Conservation (phyloP, 2,113 vertebrate genomes). For the Pachycephala philippinensis region DNA sequence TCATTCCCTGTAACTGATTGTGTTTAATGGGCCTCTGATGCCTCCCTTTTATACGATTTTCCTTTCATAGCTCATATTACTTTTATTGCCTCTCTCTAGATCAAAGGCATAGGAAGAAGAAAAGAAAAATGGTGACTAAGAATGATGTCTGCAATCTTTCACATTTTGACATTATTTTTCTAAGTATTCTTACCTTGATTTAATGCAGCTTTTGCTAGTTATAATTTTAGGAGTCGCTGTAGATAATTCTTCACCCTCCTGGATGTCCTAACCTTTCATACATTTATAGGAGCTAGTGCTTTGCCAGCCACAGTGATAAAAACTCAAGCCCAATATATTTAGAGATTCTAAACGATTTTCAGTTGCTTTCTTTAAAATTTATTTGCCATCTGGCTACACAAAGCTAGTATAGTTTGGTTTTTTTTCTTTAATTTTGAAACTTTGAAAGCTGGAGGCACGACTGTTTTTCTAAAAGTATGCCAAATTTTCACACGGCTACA, state of each 20-base stretch:
- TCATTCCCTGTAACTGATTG: background rate
- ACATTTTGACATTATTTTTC: constrained; percentile 1
- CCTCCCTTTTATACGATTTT: background rate
- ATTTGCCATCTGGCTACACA: background rate
- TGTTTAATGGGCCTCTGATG: background rate
- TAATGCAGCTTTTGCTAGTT: background rate
- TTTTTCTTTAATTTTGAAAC: background rate
- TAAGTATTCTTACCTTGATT: constrained; percentile 6
- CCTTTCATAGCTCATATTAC: background rate
- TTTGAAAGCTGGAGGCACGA: background rate
- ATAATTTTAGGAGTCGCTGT: background rate
- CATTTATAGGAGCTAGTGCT: background rate
- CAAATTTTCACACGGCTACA: background rate
- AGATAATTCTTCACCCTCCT: background rate
- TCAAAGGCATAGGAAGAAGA: constrained; percentile 4
- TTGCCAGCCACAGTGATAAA: background rate
- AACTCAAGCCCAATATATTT: background rate
- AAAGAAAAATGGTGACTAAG: background rate
- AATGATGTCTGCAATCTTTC: constrained; percentile 1
- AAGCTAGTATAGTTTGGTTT: background rate
- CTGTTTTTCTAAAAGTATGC: background rate
- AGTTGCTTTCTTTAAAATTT: background rate
- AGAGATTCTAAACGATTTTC: background rate
- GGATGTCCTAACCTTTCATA: background rate
- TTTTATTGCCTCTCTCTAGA: background rate